phyloP scores from a whole-genome alignment of 64 coral and sea anemone genomes.

The Stichodactyla helianthus region DNA sequence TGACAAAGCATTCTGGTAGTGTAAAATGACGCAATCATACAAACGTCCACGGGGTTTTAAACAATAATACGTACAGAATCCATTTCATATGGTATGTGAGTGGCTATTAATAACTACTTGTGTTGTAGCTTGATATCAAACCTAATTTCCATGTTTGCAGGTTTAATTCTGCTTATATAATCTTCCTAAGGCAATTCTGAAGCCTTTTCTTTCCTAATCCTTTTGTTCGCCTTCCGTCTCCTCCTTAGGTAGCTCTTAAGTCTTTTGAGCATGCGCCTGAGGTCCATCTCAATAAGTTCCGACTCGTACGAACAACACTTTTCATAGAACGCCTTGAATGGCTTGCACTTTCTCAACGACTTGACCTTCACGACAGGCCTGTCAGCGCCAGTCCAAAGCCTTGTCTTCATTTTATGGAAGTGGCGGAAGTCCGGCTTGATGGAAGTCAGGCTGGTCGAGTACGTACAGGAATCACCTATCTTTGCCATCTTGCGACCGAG shows the following conservation, averaged over 20 bases:
- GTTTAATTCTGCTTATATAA: no score
- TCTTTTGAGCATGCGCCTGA: constrained; percentile 35
- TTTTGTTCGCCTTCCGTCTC: constrained; percentile 18
- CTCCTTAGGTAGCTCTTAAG: constrained; percentile 26
- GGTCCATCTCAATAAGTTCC: constrained; percentile 43
- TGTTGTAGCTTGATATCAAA: no score
- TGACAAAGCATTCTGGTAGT: no score
- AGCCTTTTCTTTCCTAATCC: constrained; percentile 11
- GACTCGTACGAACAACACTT: constrained; percentile 84
- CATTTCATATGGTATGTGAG: no score
- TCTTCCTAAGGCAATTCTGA: not conserved
- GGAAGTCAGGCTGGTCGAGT: constrained; percentile 27
- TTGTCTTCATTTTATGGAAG: constrained; percentile 78
- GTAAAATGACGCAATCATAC: no score
- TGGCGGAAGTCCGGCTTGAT: constrained; percentile 49
- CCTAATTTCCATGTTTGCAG: no score
- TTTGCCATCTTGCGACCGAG: constrained; percentile 82
- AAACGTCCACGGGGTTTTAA: no score
- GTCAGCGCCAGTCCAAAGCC: constrained; percentile 41
- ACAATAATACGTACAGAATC: no score
- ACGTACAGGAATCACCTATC: constrained; percentile 69
- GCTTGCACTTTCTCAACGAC: constrained; percentile 61
- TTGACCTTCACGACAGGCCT: constrained; percentile 49
- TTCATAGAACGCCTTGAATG: constrained; percentile 61
- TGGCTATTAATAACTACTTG: no score